phyloP scores from a whole-genome alignment of 2,888 invertebrate species.

The Rhagonycha lutea region DNA sequence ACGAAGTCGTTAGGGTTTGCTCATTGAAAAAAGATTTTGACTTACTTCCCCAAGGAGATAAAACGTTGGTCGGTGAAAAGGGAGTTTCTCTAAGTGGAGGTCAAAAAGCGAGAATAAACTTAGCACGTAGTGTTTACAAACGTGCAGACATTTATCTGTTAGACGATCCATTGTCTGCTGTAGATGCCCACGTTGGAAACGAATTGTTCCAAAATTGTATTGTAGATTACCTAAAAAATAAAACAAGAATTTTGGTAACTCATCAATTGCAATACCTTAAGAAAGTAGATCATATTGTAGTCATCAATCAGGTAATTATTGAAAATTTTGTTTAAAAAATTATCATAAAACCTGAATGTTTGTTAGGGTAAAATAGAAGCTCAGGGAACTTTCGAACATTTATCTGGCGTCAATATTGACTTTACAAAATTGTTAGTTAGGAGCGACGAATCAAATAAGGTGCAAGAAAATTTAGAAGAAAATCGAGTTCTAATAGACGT shows the following conservation, averaged over 20 bases:
- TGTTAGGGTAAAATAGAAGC: slow-evolving; percentile 61
- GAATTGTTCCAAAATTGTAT: slow-evolving; percentile 78
- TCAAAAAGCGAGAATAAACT: slow-evolving; percentile 77
- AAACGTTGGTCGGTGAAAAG: slow-evolving; percentile 67
- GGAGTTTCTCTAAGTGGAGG: slow-evolving; percentile 81
- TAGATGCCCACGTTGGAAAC: slow-evolving; percentile 76
- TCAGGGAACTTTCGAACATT: slow-evolving; percentile 63
- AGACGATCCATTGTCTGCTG: slow-evolving; percentile 81
- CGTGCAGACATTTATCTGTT: slow-evolving; percentile 76
- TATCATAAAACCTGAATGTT: neutral
- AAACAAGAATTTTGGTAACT: slow-evolving; percentile 69
- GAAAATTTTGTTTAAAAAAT: neutral
- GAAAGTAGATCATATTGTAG: slow-evolving; percentile 59
- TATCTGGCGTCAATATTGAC: slow-evolving; percentile 62
- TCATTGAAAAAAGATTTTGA: slow-evolving; percentile 67
- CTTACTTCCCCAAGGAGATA: slow-evolving; percentile 61
- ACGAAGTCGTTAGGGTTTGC: slow-evolving; percentile 61
- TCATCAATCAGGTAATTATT: slow-evolving; percentile 54
- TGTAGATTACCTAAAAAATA: slow-evolving; percentile 58
- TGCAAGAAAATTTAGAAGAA: neutral
- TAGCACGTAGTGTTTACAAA: slow-evolving; percentile 77
- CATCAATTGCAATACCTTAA: slow-evolving; percentile 72
- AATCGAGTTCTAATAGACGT: neutral
- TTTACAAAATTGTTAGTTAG: slow-evolving; percentile 59
- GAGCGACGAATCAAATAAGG: slow-evolving; percentile 36